These are phyloP conservation scores for Artibeus lituratus DNA, from an alignment of 2,797 vertebrate genomes.

Conservation along the genomic window DNA sequence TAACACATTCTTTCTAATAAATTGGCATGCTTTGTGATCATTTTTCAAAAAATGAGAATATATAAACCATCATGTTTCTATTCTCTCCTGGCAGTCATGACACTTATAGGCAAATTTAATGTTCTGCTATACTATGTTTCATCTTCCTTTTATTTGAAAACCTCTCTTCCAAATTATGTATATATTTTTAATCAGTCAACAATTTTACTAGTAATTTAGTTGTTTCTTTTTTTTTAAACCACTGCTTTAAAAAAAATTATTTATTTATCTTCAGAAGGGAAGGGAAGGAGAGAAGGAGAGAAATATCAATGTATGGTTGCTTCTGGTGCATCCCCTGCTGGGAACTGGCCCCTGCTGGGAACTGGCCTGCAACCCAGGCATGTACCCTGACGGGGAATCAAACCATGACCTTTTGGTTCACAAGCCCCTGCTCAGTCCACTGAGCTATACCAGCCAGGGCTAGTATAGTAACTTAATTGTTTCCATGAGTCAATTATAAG, in stretches of 20 bases:
- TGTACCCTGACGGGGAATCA: too few relatives aligned
- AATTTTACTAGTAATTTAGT: neutral
- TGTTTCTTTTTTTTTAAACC: too few relatives aligned
- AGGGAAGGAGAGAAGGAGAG: too few relatives aligned
- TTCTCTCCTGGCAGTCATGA: neutral
- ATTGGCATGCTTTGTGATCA: neutral
- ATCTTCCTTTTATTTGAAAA: neutral
- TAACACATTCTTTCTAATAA: neutral
- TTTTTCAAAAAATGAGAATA: neutral
- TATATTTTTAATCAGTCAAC: constrained; percentile 20
- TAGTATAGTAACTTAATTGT: neutral
- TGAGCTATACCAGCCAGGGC: too few relatives aligned
- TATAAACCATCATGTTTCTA: neutral
- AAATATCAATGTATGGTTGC: too few relatives aligned
- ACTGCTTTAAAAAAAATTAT: too few relatives aligned
- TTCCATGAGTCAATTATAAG: neutral
- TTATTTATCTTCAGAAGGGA: too few relatives aligned
- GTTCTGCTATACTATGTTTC: neutral
- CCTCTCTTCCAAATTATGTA: neutral
- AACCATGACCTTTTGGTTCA: too few relatives aligned
- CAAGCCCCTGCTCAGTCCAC: too few relatives aligned
- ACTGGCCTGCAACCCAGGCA: too few relatives aligned
- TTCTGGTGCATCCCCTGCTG: too few relatives aligned
- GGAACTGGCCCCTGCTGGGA: too few relatives aligned
- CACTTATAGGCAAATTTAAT: neutral